phyloP scores from a whole-genome alignment of 2,888 invertebrate genomes.

The Amphipoea lucens region DNA sequence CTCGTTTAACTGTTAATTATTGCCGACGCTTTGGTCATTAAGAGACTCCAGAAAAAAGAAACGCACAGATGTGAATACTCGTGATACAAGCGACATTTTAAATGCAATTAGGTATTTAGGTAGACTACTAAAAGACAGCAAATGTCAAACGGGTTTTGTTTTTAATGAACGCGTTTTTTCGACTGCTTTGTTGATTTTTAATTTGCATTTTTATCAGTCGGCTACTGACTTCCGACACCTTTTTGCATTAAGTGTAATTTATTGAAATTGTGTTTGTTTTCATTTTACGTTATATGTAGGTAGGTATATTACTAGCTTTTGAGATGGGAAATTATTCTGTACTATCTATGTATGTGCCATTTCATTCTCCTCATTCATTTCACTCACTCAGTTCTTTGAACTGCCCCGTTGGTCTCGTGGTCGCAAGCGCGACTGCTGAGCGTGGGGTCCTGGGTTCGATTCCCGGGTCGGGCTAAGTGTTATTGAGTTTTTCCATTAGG shows the following conservation, averaged over 20 bases:
- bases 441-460: too few relatives aligned
- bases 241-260: constrained; percentile 18
- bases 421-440: too few relatives aligned
- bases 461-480: too few relatives aligned
- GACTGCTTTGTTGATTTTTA: constrained; percentile 32
- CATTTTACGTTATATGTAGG: not conserved
- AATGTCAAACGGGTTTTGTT: constrained; percentile 70
- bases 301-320: not conserved
- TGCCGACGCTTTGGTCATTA: constrained; percentile 77
- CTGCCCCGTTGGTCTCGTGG: too few relatives aligned
- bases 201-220: constrained; percentile 40
- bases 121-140: constrained; percentile 66
- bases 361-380: too few relatives aligned
- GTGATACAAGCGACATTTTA: constrained; percentile 70
- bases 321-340: too few relatives aligned
- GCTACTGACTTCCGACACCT: constrained; percentile 26
- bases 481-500: too few relatives aligned
- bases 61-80: constrained; percentile 70
- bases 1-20: constrained; percentile 84
- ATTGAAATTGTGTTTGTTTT: not conserved
- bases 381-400: too few relatives aligned
- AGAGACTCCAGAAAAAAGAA: constrained; percentile 78
- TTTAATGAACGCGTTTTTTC: constrained; percentile 65
- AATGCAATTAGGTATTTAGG: constrained; percentile 73
- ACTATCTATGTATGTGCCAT: too few relatives aligned